Conservation (phyloP, 2,888 invertebrate genomes). For the Ophion costatus region DNA sequence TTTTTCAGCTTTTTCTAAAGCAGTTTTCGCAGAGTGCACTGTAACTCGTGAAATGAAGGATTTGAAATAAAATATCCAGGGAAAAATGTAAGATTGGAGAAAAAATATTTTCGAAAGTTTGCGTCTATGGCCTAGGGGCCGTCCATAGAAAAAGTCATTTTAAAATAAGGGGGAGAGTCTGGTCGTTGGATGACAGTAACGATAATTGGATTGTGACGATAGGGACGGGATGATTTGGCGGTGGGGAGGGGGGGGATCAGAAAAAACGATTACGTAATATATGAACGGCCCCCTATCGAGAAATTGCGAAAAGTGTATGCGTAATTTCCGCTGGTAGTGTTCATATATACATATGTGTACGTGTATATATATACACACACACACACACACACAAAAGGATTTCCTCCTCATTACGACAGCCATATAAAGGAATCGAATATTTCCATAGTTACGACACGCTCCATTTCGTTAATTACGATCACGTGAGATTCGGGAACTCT, state of each 20-base stretch:
- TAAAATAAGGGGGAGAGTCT: too few relatives aligned
- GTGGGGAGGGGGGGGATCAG: too few relatives aligned
- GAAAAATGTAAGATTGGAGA: not conserved
- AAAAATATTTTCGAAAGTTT: not conserved
- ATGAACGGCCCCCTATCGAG: not conserved
- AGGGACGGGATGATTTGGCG: too few relatives aligned
- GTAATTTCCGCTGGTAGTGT: not conserved
- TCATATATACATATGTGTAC: not conserved
- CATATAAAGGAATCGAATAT: not conserved
- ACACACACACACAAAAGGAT: not conserved
- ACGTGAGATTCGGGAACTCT: constrained; percentile 20
- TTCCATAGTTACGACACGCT: constrained; percentile 9
- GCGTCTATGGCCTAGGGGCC: not conserved
- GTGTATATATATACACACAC: too few relatives aligned
- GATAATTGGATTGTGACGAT: too few relatives aligned
- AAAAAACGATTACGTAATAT: too few relatives aligned
- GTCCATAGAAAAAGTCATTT: too few relatives aligned
- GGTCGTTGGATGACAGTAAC: too few relatives aligned
- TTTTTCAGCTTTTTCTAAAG: not conserved
- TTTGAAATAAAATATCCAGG: not conserved
- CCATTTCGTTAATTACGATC: constrained; percentile 22
- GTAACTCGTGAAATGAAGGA: not conserved
- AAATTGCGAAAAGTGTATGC: not conserved
- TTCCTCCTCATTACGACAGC: not conserved
- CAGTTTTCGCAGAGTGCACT: not conserved